These are phyloP conservation scores for Macrobrachium rosenbergii DNA, from an alignment of 1,140 invertebrate species.

Conservation along the genomic window DNA sequence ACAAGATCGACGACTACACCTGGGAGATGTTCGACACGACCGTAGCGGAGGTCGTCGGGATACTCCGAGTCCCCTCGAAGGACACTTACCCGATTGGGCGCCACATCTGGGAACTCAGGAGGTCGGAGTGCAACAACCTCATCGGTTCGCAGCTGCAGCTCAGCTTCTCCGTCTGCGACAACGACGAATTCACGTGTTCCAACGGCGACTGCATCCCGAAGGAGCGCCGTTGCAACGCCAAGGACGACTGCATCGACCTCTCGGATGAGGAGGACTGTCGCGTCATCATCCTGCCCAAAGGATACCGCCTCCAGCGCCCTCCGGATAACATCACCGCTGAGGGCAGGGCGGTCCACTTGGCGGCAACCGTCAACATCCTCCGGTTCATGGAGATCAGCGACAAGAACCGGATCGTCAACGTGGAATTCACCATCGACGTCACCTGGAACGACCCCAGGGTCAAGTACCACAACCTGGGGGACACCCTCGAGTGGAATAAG, in stretches of 20 bases:
- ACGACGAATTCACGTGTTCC: slow-evolving; percentile 52
- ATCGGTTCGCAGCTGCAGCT: not conserved
- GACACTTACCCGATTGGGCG: slow-evolving; percentile 29
- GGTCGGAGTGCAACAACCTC: not conserved
- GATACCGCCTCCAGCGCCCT: slow-evolving; percentile 34
- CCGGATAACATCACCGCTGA: not conserved
- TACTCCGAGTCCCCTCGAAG: slow-evolving; percentile 5
- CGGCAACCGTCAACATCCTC: slow-evolving; percentile 20
- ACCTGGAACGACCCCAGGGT: slow-evolving; percentile 44
- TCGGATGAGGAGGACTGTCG: slow-evolving; percentile 54
- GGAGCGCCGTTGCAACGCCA: slow-evolving; percentile 46
- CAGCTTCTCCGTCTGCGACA: slow-evolving; percentile 45
- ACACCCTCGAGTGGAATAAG: slow-evolving; percentile 26
- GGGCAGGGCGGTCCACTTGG: not conserved
- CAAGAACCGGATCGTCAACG: slow-evolving; percentile 28
- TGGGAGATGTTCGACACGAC: slow-evolving; percentile 26
- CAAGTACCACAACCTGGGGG: slow-evolving; percentile 47
- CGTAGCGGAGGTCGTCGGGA: not conserved
- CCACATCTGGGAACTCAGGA: not conserved
- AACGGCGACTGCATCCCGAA: slow-evolving; percentile 52
- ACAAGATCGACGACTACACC: not conserved
- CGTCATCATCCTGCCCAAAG: slow-evolving; percentile 8
- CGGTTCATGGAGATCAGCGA: slow-evolving; percentile 45
- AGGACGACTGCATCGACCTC: slow-evolving; percentile 52
- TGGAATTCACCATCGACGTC: slow-evolving; percentile 37